Evolutionary conservation across 1,140 invertebrate genomes (phyloP), one percentile per base, ranked within the genome.

Genomic region (Lutraria rhynchaena): DNA sequence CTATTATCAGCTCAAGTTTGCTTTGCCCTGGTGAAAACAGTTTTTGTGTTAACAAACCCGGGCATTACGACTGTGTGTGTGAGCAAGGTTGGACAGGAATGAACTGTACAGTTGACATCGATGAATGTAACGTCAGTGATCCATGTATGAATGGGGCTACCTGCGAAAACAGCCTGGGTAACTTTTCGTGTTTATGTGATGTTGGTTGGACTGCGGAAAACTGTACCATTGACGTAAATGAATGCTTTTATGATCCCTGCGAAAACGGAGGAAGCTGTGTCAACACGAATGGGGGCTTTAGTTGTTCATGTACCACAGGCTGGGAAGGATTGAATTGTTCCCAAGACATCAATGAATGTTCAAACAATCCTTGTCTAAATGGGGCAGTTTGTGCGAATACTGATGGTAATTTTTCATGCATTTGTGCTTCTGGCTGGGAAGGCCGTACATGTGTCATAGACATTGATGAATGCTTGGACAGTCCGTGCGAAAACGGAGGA

Each of bases 401-500:
- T 33, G 13, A 13, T 19, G 51, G 51, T 53, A 69, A 51, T 58
- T 78, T 67, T 19, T 46, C n/a, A 0, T 78, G 75, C 35, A 13
- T 44, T 31, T 78, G 75, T 37, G 22, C 61, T 1, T 11, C 3
- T 22, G 49, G 19, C 7, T 78, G 75, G 75, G 55, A 31, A 9
- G 75, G 75, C 27, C 35, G 11, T 19, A 78, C 55, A n/a, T 78
- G 75, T 33, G 57, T 49, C 3, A 51, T 51, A 0, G 97, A 98
- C 84, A 96, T 98, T n/a, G 96, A 99, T 89, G 97, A 99, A 88
- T 99, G 98, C 91, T 93, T 58, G 5, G 93, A 93, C 27, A 94
- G 95, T 80, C 97, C 98, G 0, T 99, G 98, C 87, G 93, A 95
- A 81, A 99, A 99, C 91, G 96, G 95, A 27, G 98, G 97, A 0